These are phyloP conservation scores for Sinodicranocentrus sp. DNA, from an alignment of 2,888 invertebrate genomes.

Conservation along the genomic window DNA sequence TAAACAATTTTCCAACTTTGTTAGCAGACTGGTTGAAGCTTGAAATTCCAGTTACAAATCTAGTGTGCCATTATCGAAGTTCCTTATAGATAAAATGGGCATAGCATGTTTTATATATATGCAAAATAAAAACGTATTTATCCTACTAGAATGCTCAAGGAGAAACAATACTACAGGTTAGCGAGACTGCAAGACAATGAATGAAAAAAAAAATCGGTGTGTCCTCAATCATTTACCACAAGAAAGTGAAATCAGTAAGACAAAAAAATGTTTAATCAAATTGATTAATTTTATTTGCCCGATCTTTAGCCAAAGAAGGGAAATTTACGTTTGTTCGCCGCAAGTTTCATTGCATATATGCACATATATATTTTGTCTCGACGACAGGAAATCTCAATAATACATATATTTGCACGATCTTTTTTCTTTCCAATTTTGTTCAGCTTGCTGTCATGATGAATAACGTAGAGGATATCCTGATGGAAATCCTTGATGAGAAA, in stretches of 20 bases:
- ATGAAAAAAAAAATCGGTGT: slow-evolving; percentile 75
- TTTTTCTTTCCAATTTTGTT: slow-evolving; percentile 16
- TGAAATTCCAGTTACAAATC: too few species aligned
- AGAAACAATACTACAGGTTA: slow-evolving; percentile 75
- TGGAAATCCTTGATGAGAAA: slow-evolving; percentile 76
- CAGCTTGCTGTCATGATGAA: slow-evolving; percentile 76
- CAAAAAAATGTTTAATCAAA: slow-evolving; percentile 20
- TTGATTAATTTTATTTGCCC: slow-evolving; percentile 53
- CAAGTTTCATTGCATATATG: too few species aligned
- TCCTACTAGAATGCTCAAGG: slow-evolving; percentile 73
- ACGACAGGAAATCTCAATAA: too few species aligned
- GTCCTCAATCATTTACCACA: slow-evolving; percentile 75
- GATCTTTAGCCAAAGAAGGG: too few species aligned
- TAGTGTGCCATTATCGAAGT: too few species aligned
- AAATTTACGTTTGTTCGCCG: too few species aligned
- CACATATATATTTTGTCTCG: too few species aligned
- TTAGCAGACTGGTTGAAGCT: slow-evolving; percentile 76
- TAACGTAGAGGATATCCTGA: slow-evolving; percentile 74
- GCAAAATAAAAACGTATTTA: not conserved
- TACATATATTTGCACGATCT: too few species aligned
- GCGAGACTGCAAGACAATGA: slow-evolving; percentile 74
- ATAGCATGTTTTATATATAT: not conserved
- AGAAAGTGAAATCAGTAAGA: slow-evolving; percentile 74
- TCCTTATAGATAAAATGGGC: too few species aligned
- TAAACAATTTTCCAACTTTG: slow-evolving; percentile 76